phyloP scores from a whole-genome alignment of 2,797 vertebrate species.

The Oryzias sinensis region DNA sequence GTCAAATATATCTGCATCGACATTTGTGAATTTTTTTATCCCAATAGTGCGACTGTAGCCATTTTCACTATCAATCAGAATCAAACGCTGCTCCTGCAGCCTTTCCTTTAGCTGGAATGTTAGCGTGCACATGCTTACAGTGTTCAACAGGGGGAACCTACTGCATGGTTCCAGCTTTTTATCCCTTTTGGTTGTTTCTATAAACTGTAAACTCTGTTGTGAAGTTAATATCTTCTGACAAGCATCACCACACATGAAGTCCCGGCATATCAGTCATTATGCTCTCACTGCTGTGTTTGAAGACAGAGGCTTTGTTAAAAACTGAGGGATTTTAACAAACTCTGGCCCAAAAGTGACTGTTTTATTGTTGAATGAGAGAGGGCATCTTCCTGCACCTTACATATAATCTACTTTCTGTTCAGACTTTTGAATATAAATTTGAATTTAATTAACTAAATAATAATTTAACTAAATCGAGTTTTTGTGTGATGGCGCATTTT shows the following conservation, averaged over 20 bases:
- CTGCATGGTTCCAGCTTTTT: neutral
- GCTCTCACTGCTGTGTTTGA: neutral
- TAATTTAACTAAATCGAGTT: no score
- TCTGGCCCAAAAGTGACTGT: no score
- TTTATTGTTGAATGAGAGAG: no score
- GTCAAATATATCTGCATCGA: neutral
- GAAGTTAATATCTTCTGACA: conserved; percentile 32
- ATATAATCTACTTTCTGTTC: no score
- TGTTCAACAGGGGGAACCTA: neutral
- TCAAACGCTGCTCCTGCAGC: conserved; percentile 14
- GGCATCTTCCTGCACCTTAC: no score
- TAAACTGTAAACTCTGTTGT: conserved; percentile 14
- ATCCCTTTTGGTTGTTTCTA: conserved; percentile 1
- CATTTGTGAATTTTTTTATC: neutral
- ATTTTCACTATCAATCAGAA: conserved; percentile 19
- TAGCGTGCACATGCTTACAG: no score
- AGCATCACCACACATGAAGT: neutral
- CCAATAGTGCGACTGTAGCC: no score
- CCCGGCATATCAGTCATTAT: neutral
- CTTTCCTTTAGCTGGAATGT: conserved; percentile 1
- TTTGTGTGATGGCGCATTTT: no score
- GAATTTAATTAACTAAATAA: no score
- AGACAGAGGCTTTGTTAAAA: neutral
- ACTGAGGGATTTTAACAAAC: no score
- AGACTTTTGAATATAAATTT: no score